These are phyloP conservation scores for Macropodus opercularis DNA, from an alignment of 2,797 vertebrate genomes.

Conservation along the genomic window DNA sequence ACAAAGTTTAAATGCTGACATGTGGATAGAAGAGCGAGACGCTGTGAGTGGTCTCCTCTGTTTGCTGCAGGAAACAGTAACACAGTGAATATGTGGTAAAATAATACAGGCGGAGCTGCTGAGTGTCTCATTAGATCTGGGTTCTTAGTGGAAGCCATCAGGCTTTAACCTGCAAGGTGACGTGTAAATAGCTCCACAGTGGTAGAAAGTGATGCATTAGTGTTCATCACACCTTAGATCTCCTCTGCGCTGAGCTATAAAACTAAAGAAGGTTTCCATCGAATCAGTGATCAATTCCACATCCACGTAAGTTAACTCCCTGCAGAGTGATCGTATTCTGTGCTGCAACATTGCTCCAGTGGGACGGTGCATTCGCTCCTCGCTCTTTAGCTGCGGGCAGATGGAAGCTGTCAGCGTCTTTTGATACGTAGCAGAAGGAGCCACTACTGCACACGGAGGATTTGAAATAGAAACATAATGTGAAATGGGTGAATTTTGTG, in stretches of 20 bases:
- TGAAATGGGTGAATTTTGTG: neutral
- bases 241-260: no score
- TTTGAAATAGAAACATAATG: constrained; percentile 27
- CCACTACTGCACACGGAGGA: constrained; percentile 31
- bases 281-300: constrained; percentile 44
- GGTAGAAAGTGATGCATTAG: neutral
- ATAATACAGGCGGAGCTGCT: neutral
- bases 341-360: constrained; percentile 24
- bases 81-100: neutral
- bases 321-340: constrained; percentile 28
- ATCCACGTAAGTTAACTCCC: constrained; percentile 41
- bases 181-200: neutral
- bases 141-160: constrained; percentile 7
- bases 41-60: no score
- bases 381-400: constrained; percentile 25
- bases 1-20: neutral
- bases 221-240: neutral
- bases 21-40: no score
- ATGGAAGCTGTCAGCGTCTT: constrained; percentile 39
- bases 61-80: no score
- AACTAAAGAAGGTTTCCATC: no score
- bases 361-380: constrained; percentile 27
- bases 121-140: constrained; percentile 9
- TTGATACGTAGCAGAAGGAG: constrained; percentile 55
- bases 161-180: constrained; percentile 28